Base-by-base conservation (phyloP, 2,888 invertebrate species). In the Agonopterix arenella region DNA sequence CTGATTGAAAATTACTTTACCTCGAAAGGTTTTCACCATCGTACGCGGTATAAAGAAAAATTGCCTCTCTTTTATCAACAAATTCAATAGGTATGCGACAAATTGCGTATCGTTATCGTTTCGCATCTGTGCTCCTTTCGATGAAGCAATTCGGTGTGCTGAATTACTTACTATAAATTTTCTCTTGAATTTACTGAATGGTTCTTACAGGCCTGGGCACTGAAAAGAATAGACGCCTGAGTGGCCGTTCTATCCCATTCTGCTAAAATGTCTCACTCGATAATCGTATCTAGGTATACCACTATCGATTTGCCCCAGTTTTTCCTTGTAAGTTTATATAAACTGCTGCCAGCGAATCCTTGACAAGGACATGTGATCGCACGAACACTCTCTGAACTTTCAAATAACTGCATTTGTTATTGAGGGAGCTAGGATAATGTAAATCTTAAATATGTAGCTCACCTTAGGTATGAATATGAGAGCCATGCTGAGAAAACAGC, bases 401-500 rank as follows among this genome's bases (percentile, higher is more conserved):
- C 28, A 28, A 28, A 28, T 28, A 18, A 18, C 2, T 18, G 18
- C 18, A 18, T 18, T 18, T 18, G 18, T 18, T 4, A 18, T 18
- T 18, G 18, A 18, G 18, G 18, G 18, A 18, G 18, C 18, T 18
- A 18, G 18, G 18, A 18, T 4, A 18, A 18, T 18, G 18, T 18
- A 18, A 18, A 18, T 18, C 18, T 2, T 18, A 18, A 18, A 5
- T 28, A 10, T 10, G 10, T 36, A 45, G 61, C 68, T 84, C 68
- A 96, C 97, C 93, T 99, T 99, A 62, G 99, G 99, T 70, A 98
- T 95, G 90, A 99, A 99, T 74, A 99, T 97, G 66, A 99, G 93
- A 51, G 98, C 97, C 96, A 99, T 97, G 76, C 98, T 98, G 55
- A 99, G 93, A 89, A 98, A 98, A 86, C 98, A 97, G 89, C 98